Evolutionary conservation across 1,140 invertebrate species (phyloP), one percentile per base, ranked within the genome.

Genomic region (Aethina tumida): DNA sequence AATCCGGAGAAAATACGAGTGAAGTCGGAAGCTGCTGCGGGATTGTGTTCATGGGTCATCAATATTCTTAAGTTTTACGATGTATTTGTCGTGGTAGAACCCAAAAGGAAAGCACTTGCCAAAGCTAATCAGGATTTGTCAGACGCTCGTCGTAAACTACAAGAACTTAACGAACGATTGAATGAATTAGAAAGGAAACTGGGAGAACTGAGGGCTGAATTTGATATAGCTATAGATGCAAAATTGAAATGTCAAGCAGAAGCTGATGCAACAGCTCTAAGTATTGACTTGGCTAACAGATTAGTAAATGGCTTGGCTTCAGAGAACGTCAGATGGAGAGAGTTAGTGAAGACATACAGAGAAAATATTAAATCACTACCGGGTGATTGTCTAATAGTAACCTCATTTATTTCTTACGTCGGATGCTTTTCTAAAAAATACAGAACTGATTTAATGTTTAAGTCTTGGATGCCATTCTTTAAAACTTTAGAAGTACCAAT

Each of bases 351-450:
- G 39, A 35, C 49, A 10, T 60, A 52, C 18, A 68, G 69, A 49
- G 57, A 52, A 53, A 70, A 78, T 50, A 79, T 75, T 47, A 68
- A 77, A 24, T 92, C 84, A 42, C 66, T 95, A 21, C 87, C 91
- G 1, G 92, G 92, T 2, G 91, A 97, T 55, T 79, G 94, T 19
- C 64, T 96, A 0, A 59, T 95, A 2, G 78, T 89, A 4, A 84
- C 90, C 4, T 88, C 91, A n/a, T 97, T 96, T 63, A 83, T 96
- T 28, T 96, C 92, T 0, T 97, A 97, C 57, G 81, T 94, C 5
- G 93, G 93, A 2, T 92, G 87, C 47, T 97, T 97, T 58, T 90
- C 84, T 4, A 82, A 84, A 49, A 71, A 72, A 26, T 97, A 95
- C 59, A 66, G 93, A 36, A 53, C 70, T 5, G 81, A 92, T 47